phyloP scores from a whole-genome alignment of 2,113 vertebrate species.

The Oncorhynchus clarkii region DNA sequence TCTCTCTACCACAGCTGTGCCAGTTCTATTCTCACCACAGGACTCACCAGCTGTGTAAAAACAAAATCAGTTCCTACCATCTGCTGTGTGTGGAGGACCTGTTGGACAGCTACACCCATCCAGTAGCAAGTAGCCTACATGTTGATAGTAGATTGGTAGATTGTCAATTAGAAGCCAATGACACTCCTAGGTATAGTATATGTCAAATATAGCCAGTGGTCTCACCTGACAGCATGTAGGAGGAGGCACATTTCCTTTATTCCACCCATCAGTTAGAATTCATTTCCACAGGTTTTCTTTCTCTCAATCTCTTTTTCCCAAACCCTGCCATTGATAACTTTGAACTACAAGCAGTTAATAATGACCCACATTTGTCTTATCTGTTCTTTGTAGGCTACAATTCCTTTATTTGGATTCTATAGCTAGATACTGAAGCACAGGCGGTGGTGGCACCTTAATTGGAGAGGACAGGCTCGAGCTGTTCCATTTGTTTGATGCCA shows the following conservation, averaged over 20 bases:
- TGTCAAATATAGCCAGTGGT: background rate
- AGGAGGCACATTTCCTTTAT: constrained; percentile 26
- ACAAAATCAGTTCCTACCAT: constrained; percentile 42
- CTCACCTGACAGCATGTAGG: background rate
- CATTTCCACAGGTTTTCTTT: background rate
- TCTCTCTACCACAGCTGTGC: constrained; percentile 23
- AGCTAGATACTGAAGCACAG: too few species aligned
- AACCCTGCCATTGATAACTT: background rate
- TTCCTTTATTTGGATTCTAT: too few species aligned
- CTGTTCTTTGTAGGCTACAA: too few species aligned
- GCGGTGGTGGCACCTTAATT: too few species aligned
- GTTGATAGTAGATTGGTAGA: constrained; percentile 42
- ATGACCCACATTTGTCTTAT: too few species aligned
- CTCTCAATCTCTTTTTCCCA: background rate
- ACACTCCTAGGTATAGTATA: background rate
- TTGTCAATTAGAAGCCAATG: constrained; percentile 32
- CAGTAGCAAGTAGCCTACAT: constrained; percentile 26
- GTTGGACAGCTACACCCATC: constrained; percentile 45
- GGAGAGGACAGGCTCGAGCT: too few species aligned
- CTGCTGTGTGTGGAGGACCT: constrained; percentile 47
- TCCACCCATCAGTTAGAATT: constrained; percentile 44
- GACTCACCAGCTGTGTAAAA: constrained; percentile 48
- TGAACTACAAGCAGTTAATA: background rate
- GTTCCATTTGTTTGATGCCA: too few species aligned
- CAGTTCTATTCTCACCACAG: constrained; percentile 29